Percentiles rank a stretch among this genome's conserved stretches.
phyloP scores from a whole-genome alignment of 2,113 vertebrate genomes.

The Hymenochirus boettgeri region DNA sequence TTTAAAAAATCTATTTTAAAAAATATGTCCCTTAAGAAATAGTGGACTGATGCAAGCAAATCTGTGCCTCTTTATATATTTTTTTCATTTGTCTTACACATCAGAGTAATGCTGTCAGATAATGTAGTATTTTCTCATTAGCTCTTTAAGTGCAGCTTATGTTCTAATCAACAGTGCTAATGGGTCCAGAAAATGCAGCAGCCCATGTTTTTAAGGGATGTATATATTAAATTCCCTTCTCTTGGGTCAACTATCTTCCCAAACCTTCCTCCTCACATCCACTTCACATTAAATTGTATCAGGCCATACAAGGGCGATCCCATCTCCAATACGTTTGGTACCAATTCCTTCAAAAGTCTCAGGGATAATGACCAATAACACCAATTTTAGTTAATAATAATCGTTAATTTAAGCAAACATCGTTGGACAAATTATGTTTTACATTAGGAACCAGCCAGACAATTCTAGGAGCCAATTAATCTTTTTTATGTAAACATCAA shows the following conservation, averaged over 20 bases:
- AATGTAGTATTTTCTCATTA: not conserved
- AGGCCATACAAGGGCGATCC: conserved; percentile 13
- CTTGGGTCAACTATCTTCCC: conserved; percentile 5
- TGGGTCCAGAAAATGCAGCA: conserved; percentile 4
- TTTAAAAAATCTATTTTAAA: too few relatives aligned
- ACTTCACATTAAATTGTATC: not conserved
- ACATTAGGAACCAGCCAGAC: too few relatives aligned
- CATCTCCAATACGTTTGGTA: not conserved
- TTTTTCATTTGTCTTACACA: too few relatives aligned
- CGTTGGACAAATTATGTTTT: too few relatives aligned
- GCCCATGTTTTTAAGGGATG: not conserved
- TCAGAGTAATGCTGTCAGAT: too few relatives aligned
- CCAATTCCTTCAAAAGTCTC: not conserved
- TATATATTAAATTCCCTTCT: conserved; percentile 5
- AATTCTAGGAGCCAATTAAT: too few relatives aligned
- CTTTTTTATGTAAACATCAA: too few relatives aligned
- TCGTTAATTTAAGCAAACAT: too few relatives aligned
- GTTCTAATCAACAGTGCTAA: not conserved
- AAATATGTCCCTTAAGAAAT: too few relatives aligned
- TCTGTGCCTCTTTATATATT: too few relatives aligned
- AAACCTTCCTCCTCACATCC: conserved; percentile 11
- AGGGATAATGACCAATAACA: not conserved
- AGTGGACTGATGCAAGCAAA: too few relatives aligned
- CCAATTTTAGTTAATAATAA: too few relatives aligned
- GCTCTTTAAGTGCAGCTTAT: not conserved